Evolutionary conservation across 2,888 invertebrate species (phyloP).

Genomic region (Drosophila mimica): DNA sequence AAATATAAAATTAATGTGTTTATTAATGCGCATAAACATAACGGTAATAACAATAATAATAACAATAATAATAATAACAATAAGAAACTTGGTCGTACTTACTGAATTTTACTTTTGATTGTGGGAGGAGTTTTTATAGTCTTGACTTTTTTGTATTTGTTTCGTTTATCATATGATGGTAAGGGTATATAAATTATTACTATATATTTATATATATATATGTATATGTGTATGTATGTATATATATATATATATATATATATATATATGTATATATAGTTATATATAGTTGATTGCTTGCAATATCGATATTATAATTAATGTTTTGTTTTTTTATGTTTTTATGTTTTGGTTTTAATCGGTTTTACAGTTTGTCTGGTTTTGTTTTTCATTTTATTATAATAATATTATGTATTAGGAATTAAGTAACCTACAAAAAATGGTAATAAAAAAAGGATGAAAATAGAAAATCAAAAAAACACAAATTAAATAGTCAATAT

Average conservation of each 20-base stretch:
- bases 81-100: slow-evolving; percentile 62
- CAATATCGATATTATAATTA: slow-evolving; percentile 45
- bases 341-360: slow-evolving; percentile 62
- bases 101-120: slow-evolving; percentile 65
- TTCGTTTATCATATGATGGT: slow-evolving; percentile 40
- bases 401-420: slow-evolving; percentile 80
- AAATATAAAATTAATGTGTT: slow-evolving; percentile 15
- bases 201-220: slow-evolving; percentile 32
- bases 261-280: slow-evolving; percentile 45
- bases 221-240: slow-evolving; percentile 16
- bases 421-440: slow-evolving; percentile 86
- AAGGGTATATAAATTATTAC: slow-evolving; percentile 42
- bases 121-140: slow-evolving; percentile 54
- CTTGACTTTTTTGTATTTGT: slow-evolving; percentile 34
- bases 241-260: neutral
- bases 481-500: slow-evolving; percentile 71
- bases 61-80: slow-evolving; percentile 34
- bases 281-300: slow-evolving; percentile 50
- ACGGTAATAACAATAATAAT: slow-evolving; percentile 36
- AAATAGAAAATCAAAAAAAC: slow-evolving; percentile 78
- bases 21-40: slow-evolving; percentile 20
- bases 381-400: slow-evolving; percentile 42
- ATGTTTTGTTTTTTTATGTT: slow-evolving; percentile 50
- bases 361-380: slow-evolving; percentile 58
- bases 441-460: slow-evolving; percentile 80